Conservation (phyloP, 2,113 vertebrate genomes). For the Caloenas nicobarica region DNA sequence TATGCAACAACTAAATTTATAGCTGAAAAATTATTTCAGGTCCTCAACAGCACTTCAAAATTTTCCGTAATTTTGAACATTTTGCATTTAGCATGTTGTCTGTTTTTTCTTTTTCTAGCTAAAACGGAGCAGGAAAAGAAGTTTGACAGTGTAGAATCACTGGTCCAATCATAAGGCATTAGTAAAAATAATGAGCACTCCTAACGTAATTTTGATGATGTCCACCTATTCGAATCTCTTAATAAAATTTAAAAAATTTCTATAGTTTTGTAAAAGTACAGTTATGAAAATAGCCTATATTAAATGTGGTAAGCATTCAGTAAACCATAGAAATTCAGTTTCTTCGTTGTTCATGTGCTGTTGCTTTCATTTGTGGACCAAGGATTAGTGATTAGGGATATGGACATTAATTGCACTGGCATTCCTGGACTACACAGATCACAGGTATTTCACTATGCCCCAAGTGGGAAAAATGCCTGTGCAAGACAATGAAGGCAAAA, state of each 20-base stretch:
- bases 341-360: background rate
- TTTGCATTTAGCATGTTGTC: rapidly evolving
- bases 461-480: background rate
- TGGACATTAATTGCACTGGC: background rate
- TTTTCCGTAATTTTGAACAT: background rate
- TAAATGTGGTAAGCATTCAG: background rate
- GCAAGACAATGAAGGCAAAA: background rate
- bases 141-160: background rate
- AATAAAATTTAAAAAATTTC: background rate
- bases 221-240: background rate
- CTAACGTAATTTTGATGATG: background rate
- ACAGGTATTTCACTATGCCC: background rate
- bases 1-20: constrained; percentile 17
- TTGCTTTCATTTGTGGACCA: background rate
- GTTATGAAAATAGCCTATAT: background rate
- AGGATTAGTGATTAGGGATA: background rate
- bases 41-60: background rate
- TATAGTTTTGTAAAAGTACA: background rate
- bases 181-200: background rate
- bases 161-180: background rate
- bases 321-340: background rate
- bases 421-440: background rate
- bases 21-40: background rate
- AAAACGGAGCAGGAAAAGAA: rapidly evolving
- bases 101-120: background rate